Evolutionary conservation across 1,140 invertebrate genomes (phyloP).

Genomic region (Pseudomyrmex cubaensis): DNA sequence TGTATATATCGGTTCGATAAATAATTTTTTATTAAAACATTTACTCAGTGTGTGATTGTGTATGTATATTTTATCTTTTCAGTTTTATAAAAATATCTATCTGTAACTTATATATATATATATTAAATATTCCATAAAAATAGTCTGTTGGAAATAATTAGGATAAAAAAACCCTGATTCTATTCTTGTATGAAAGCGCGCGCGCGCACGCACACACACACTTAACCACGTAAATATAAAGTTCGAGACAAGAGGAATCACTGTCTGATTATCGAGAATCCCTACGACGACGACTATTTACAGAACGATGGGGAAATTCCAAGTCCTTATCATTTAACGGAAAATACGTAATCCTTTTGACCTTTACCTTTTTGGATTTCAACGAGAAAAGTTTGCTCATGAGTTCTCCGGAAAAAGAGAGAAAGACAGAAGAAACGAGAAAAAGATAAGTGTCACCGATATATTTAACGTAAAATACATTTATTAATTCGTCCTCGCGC

Average conservation of each 20-base stretch:
- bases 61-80: no score
- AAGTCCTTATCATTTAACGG: constrained; percentile 48
- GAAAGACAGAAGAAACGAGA: not conserved
- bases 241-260: constrained; percentile 70
- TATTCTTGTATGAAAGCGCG: no score
- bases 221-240: constrained; percentile 58
- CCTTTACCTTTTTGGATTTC: not conserved
- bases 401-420: not conserved
- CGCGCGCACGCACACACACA: no score
- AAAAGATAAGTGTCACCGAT: not conserved
- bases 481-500: constrained; percentile 17
- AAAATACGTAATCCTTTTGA: constrained; percentile 51
- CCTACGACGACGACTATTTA: constrained; percentile 55
- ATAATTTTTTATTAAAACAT: no score
- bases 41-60: no score
- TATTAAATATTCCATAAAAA: no score
- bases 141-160: no score
- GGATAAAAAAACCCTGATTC: no score
- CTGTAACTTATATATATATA: no score
- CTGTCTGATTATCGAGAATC: constrained; percentile 59
- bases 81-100: no score
- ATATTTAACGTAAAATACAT: constrained; percentile 19
- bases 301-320: constrained; percentile 64
- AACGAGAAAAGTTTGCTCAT: not conserved
- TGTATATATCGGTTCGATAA: no score